Evolutionary conservation across 2,113 vertebrate genomes (phyloP).

Genomic region (Sceloporus undulatus): DNA sequence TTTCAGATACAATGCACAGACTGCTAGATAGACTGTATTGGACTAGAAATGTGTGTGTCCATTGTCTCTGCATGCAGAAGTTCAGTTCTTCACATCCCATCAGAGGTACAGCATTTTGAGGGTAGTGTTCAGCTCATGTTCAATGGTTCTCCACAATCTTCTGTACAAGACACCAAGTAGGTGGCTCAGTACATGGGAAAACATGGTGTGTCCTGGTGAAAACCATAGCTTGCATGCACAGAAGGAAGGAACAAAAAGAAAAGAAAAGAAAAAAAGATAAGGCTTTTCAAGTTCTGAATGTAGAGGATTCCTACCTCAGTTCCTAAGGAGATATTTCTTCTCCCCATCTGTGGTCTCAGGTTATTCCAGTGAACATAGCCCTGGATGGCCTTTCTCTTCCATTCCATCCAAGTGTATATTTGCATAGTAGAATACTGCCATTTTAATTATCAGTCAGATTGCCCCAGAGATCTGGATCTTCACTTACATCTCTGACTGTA

Average conservation of each 20-base stretch:
- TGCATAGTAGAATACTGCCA: no score
- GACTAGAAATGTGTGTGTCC: not conserved
- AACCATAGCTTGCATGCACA: not conserved
- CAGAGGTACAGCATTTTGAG: not conserved
- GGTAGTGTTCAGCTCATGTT: not conserved
- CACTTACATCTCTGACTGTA: no score
- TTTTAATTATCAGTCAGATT: no score
- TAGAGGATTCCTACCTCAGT: no score
- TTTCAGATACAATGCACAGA: not conserved
- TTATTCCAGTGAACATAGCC: no score
- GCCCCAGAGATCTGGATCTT: no score
- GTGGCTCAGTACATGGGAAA: not conserved
- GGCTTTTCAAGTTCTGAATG: not conserved
- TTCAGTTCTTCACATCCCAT: not conserved
- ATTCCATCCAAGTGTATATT: no score
- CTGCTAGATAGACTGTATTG: not conserved
- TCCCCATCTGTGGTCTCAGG: no score
- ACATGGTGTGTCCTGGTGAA: not conserved
- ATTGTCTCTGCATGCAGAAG: not conserved
- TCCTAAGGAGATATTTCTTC: no score
- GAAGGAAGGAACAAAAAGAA: no score
- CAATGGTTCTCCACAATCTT: not conserved
- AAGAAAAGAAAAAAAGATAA: no score
- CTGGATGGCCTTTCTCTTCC: no score
- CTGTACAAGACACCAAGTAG: not conserved